phyloP scores from a whole-genome alignment of 2,888 invertebrate genomes.

The Spodoptera exigua region DNA sequence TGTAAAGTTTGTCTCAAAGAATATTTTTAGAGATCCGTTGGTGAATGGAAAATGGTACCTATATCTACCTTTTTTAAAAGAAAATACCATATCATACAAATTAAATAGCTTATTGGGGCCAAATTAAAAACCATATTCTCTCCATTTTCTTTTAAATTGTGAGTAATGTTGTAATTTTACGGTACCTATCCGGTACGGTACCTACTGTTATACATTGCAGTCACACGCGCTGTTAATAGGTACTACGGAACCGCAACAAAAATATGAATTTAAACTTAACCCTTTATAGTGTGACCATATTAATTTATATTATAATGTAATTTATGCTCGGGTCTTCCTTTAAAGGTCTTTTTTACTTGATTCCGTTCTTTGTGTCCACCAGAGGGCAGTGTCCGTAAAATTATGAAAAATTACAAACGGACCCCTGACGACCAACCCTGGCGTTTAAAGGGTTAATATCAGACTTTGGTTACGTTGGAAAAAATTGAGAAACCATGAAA shows the following conservation, averaged over 20 bases:
- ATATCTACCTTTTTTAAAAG: neutral
- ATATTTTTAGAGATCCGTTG: slow-evolving; percentile 37
- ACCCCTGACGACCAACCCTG: slow-evolving; percentile 15
- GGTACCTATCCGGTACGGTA: too few relatives aligned
- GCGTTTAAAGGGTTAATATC: slow-evolving; percentile 39
- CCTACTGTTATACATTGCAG: too few relatives aligned
- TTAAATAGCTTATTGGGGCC: too few relatives aligned
- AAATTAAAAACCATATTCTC: too few relatives aligned
- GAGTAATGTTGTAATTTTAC: too few relatives aligned
- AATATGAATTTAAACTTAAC: neutral
- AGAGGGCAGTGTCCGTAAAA: slow-evolving; percentile 69
- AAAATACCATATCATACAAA: too few relatives aligned
- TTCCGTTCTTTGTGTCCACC: slow-evolving; percentile 59
- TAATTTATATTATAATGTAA: slow-evolving; percentile 88
- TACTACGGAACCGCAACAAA: slow-evolving; percentile 28
- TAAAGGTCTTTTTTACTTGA: slow-evolving; percentile 61
- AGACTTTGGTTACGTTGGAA: slow-evolving; percentile 24
- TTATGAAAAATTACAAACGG: slow-evolving; percentile 74
- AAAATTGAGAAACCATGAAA: slow-evolving; percentile 35
- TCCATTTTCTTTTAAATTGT: too few relatives aligned
- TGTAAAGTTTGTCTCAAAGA: slow-evolving; percentile 34
- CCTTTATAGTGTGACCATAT: slow-evolving; percentile 78
- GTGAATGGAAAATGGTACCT: neutral
- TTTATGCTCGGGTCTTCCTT: slow-evolving; percentile 78
- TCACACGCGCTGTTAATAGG: too few relatives aligned